Conservation (phyloP, 2,113 vertebrate genomes). For the Datnioides undecimradiatus region DNA sequence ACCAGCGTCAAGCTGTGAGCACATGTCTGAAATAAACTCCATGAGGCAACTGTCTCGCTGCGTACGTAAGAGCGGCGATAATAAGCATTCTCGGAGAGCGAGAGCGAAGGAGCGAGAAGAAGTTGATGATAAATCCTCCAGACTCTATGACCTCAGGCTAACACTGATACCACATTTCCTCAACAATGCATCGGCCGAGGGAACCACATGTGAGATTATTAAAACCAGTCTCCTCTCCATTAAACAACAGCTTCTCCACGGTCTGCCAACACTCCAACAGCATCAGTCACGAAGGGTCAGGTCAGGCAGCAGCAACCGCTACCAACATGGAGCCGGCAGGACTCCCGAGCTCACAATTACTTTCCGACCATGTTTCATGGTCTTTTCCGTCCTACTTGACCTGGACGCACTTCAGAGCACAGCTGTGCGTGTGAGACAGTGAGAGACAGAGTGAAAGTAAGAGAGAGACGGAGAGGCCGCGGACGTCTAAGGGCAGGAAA, state of each 20-base stretch:
- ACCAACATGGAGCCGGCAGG: neutral
- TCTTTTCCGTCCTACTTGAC: slow-evolving; percentile 37
- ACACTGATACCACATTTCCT: neutral
- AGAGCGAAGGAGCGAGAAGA: neutral
- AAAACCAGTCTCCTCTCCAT: slow-evolving; percentile 21
- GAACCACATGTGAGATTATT: slow-evolving; percentile 21
- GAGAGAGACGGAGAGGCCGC: neutral
- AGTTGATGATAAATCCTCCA: neutral
- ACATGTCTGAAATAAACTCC: slow-evolving; percentile 61
- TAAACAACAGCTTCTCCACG: slow-evolving; percentile 1
- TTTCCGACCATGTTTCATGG: slow-evolving; percentile 45
- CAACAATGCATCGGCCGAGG: neutral
- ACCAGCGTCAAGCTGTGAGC: slow-evolving; percentile 25
- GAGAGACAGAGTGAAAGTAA: neutral
- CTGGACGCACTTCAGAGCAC: slow-evolving; percentile 13
- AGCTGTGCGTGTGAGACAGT: neutral
- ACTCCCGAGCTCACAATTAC: slow-evolving; percentile 24
- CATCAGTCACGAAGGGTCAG: slow-evolving; percentile 12
- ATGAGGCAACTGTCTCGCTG: slow-evolving; percentile 81
- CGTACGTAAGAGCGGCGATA: neutral
- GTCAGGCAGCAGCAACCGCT: neutral
- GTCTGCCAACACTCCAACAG: neutral
- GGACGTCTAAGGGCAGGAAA: slow-evolving; percentile 27
- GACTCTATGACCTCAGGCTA: slow-evolving; percentile 20
- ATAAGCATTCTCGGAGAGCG: slow-evolving; percentile 1